Base-by-base conservation (phyloP, 2,888 invertebrate genomes). In the Nezara viridula region DNA sequence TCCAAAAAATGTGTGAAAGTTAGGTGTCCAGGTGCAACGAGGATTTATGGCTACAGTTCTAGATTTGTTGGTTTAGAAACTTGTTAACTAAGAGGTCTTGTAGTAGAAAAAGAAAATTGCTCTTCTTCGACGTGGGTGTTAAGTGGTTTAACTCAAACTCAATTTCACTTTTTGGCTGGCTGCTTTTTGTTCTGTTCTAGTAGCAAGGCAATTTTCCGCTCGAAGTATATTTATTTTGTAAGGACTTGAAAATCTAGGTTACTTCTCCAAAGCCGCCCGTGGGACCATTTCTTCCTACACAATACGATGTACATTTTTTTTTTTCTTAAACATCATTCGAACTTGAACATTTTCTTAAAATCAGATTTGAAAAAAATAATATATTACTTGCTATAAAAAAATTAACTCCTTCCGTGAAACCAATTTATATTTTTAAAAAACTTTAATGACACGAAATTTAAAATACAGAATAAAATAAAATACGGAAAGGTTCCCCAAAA, bases 151-250 rank as follows among this genome's bases (percentile, higher is more conserved):
- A 73, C 32, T 73, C 66, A 73, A 73, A 73, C 66, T 73, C 27
- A 73, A 73, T 37, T 37, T 37, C 7, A 37, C 19, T 73, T 73
- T 73, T 73, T 73, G 66, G 66, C 1, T 73, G 32, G 19, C 5
- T 2, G 37, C 37, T 32, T 73, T 37, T 73, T 73, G 32, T 37
- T 73, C 37, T 73, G 32, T 37, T 73, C 37, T 21, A 27, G 2
- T 60, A 7, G 66, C 19, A 6, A 73, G 21, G 66, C 66, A 73
- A 73, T 73, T 73, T 73, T 73, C 66, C 66, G 66, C 66, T 37
- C 19, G 60, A 60, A 27, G 14, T 32, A 27, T 60, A 60, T 60
- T 32, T 32, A 60, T 27, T 60, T 60, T 32, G 60, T 60, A 32
- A 27, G 60, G 27, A 14, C 4, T 60, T 60, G 66, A 32, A 14